These are phyloP conservation scores for Phyllotreta striolata DNA, from an alignment of 2,888 invertebrate genomes.

Conservation along the genomic window DNA sequence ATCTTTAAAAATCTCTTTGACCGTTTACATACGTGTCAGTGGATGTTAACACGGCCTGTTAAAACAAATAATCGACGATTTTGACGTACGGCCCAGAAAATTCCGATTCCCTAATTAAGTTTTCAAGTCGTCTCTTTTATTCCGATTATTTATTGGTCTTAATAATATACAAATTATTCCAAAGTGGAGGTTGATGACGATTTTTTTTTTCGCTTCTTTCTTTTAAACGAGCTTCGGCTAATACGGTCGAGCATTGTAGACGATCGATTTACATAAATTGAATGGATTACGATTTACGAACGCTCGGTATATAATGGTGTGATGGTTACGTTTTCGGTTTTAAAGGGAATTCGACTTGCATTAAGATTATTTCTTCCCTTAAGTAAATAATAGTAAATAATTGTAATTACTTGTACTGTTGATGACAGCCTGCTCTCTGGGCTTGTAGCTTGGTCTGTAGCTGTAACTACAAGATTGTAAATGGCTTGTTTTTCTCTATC, in stretches of 20 bases:
- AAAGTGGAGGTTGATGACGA: slow-evolving; percentile 15
- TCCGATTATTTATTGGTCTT: slow-evolving; percentile 24
- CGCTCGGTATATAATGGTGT: too few relatives aligned
- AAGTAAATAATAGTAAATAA: background rate
- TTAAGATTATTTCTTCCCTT: background rate
- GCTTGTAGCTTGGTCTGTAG: slow-evolving; percentile 81
- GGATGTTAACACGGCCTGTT: slow-evolving; percentile 24
- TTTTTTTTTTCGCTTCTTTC: slow-evolving; percentile 5
- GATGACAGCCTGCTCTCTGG: slow-evolving; percentile 81
- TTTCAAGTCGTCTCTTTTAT: slow-evolving; percentile 16
- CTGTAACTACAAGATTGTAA: slow-evolving; percentile 87
- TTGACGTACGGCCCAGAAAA: slow-evolving; percentile 20
- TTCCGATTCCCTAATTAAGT: slow-evolving; percentile 21
- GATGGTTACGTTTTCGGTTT: background rate
- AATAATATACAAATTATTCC: slow-evolving; percentile 29
- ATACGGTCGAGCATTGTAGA: slow-evolving; percentile 13
- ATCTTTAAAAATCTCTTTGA: slow-evolving; percentile 23
- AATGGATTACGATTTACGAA: background rate
- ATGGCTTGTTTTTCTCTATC: slow-evolving; percentile 84
- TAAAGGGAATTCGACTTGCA: background rate
- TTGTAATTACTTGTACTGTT: slow-evolving; percentile 77
- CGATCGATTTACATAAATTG: slow-evolving; percentile 16
- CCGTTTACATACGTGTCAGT: slow-evolving; percentile 29
- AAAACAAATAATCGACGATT: slow-evolving; percentile 23
- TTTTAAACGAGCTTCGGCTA: slow-evolving; percentile 6